Conservation (phyloP, 2,888 invertebrate genomes). For the Chalcis sispes region DNA sequence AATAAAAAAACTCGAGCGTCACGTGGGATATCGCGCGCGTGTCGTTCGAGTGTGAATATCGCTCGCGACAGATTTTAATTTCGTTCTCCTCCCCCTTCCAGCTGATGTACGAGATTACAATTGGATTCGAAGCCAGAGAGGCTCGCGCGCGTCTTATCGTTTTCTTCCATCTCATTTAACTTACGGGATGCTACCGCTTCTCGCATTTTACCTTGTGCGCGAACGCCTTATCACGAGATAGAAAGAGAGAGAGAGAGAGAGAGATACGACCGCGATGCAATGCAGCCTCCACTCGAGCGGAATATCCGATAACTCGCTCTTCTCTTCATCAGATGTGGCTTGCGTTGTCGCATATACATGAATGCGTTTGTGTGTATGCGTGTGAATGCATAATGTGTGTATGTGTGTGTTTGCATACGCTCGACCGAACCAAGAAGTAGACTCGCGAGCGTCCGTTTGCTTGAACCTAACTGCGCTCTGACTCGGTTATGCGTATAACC, state of each 20-base stretch:
- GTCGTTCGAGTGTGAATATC: not conserved
- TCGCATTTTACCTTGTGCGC: not conserved
- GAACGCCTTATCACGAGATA: not conserved
- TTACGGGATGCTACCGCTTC: not conserved
- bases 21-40: not conserved
- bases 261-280: not conserved
- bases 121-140: slow-evolving; percentile 1
- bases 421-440: too few species aligned
- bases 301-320: slow-evolving; percentile 43
- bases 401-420: too few species aligned
- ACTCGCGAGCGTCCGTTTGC: too few species aligned
- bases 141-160: slow-evolving; percentile 17
- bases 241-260: slow-evolving; percentile 4
- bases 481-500: too few species aligned
- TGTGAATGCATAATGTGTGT: too few species aligned
- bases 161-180: slow-evolving; percentile 41
- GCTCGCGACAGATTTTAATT: slow-evolving; percentile 35
- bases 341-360: not conserved
- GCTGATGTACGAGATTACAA: slow-evolving; percentile 6
- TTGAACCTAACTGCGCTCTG: too few species aligned
- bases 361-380: too few species aligned
- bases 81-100: too few species aligned
- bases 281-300: slow-evolving; percentile 35
- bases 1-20: too few species aligned
- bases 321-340: slow-evolving; percentile 18